Percentiles rank a stretch among this genome's conserved stretches.
phyloP scores from a whole-genome alignment of 2,113 vertebrate species.

The Phaethornis superciliosus region DNA sequence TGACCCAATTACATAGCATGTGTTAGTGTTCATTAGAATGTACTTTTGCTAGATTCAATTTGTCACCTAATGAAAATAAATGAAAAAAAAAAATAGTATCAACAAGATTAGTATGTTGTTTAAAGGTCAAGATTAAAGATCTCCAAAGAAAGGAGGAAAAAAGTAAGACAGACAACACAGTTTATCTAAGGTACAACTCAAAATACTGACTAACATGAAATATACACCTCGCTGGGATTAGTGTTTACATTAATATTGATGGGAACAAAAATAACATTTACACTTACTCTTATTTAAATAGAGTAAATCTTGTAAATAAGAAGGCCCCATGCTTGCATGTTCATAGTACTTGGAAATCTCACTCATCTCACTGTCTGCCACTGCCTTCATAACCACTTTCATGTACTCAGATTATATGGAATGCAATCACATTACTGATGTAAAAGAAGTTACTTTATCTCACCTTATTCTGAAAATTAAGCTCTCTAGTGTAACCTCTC shows the following conservation, averaged over 20 bases:
- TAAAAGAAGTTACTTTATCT: neutral
- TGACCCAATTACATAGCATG: constrained; percentile 3
- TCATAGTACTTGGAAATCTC: neutral
- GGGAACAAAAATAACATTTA: neutral
- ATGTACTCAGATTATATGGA: neutral
- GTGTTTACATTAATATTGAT: neutral
- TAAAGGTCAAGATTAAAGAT: constrained; percentile 60
- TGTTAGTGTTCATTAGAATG: constrained; percentile 36
- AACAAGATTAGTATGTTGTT: constrained; percentile 46
- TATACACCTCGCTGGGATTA: neutral
- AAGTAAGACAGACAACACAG: neutral
- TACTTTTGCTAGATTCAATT: constrained; percentile 38
- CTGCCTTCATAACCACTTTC: neutral
- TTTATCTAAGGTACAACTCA: neutral
- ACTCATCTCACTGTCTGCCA: neutral
- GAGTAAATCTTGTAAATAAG: neutral
- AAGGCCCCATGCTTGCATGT: neutral
- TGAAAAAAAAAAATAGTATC: constrained; percentile 4
- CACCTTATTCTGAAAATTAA: neutral
- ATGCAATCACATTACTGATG: neutral
- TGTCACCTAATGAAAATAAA: constrained; percentile 63
- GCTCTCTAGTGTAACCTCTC: neutral
- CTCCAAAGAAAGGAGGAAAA: neutral
- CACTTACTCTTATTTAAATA: no score
- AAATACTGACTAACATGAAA: neutral